Evolutionary conservation across 2,113 vertebrate genomes (phyloP), one percentile per base, ranked within the genome.

Genomic region (Phyllostomus hastatus): DNA sequence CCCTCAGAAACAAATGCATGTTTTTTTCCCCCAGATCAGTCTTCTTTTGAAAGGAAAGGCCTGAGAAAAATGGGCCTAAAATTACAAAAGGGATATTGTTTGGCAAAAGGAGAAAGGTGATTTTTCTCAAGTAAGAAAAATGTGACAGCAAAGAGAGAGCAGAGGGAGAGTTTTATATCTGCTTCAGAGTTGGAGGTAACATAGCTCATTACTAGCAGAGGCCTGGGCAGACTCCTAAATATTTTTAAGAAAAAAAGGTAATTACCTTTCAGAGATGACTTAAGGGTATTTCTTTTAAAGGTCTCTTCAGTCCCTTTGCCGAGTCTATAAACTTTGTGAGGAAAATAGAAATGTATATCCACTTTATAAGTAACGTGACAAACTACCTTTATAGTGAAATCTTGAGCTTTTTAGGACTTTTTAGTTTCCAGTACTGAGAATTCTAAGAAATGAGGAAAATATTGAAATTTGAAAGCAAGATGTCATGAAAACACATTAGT

Each of bases 201-300:
- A 78, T 9, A 85, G 17, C 33, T 7, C 17, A 28, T 91, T 85
- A 75, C 10, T 7, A 69, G 48, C 33, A 52, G 57, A 95, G 43
- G 24, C 70, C 80, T 92, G 67, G 41, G 31, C 28, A 57, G 46
- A 69, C 48, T 88, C 84, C 66, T 75, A 43, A 78, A 69, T 89
- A 48, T 50, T 95, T 96, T 75, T 78, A 80, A 94, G 64, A 66
- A 78, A 92, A 79, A 28, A 52, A 64, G 50, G 24, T 73, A 90
- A 96, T 92, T 88, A 94, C 69, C 35, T 97, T 97, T 94, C 78
- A 48, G 66, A 64, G 61, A 69, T 94, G 61, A 59, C 75, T 95
- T 92, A 95, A 24, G 38, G 76, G 73, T 57, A 89, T 85, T 92
- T 95, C 84, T 89, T 92, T 70, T 92, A 91, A 97, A 86, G 69